Base-by-base conservation (phyloP, 2,113 vertebrate genomes). In the Hypocryptadius cinnamomeus region DNA sequence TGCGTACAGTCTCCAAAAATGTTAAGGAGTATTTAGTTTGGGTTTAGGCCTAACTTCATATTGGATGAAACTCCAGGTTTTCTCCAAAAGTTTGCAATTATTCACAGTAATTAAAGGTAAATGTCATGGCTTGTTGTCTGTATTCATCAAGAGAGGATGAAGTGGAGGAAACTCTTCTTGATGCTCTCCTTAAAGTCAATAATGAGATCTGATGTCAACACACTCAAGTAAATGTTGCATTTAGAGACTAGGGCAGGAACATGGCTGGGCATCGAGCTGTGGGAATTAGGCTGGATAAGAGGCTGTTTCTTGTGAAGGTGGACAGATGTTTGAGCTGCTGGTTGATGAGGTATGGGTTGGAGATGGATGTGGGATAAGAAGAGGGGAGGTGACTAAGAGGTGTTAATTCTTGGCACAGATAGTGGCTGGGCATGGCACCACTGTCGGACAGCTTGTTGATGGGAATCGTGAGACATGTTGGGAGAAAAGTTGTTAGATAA, bases 11-110 rank as follows among this genome's bases (percentile, higher is more conserved):
- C 66, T 94, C 59, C 87, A 81, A 25, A 94, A 93, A 89, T 23
- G 42, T 72, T 76, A 59, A 76, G 31, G 57, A 79, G 35, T 94
- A 45, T 94, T 89, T 93, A 63, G 42, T 94, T 92, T 95, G 63
- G 57, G 45, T 50, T 94, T 72, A 85, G 79, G 40, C 85, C 87
- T 80, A 27, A 48, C 39, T 91, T 95, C 47, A 70, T 44, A 51
- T 40, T 39, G 47, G 39, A 33, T 76, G 54, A 87, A 89, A 68
- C 59, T 82, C 53, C 18, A 42, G 25, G 19, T 79, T 69, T 45
- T 63, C 42, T 87, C 87, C 59, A 40, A 42, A 33, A 82, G 33
- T 51, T 85, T 85, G 25, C 20, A 16, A 39, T 77, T 89, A 47
- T 91, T 89, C 27, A 44, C 42, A 15, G 27, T 86, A 77, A 83